These are phyloP conservation scores for Yasuhikotakia modesta DNA, from an alignment of 2,797 vertebrate genomes.

Conservation along the genomic window DNA sequence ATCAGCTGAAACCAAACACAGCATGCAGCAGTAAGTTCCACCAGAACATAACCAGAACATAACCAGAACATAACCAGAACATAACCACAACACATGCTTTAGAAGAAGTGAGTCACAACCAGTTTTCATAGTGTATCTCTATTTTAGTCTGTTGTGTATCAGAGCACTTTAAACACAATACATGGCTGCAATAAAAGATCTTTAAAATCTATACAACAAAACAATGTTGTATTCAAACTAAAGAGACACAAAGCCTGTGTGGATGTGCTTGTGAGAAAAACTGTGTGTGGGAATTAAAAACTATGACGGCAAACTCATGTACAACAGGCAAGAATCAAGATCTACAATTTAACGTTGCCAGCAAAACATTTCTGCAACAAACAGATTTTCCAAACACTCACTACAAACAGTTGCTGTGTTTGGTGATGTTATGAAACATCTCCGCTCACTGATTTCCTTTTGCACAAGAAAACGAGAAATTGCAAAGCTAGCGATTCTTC, in stretches of 20 bases:
- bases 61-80: too few species aligned
- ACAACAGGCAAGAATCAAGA: not conserved
- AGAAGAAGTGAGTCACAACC: not conserved
- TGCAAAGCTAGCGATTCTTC: not conserved
- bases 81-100: too few species aligned
- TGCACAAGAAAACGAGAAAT: conserved; percentile 49
- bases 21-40: not conserved
- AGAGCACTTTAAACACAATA: conserved; percentile 50
- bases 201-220: conserved; percentile 30
- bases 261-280: not conserved
- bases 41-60: not conserved
- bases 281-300: not conserved
- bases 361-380: not conserved
- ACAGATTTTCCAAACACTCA: not conserved
- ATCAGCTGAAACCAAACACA: not conserved
- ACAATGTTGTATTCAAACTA: not conserved
- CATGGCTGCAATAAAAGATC: conserved; percentile 54
- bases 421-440: conserved; percentile 48
- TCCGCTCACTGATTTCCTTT: conserved; percentile 53
- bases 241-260: not conserved
- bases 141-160: conserved; percentile 55
- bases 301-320: not conserved
- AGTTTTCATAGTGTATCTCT: conserved; percentile 35
- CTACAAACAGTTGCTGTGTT: not conserved
- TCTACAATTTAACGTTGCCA: not conserved